Evolutionary conservation across 2,113 vertebrate genomes (phyloP).

Genomic region (Ardeotis arabs): DNA sequence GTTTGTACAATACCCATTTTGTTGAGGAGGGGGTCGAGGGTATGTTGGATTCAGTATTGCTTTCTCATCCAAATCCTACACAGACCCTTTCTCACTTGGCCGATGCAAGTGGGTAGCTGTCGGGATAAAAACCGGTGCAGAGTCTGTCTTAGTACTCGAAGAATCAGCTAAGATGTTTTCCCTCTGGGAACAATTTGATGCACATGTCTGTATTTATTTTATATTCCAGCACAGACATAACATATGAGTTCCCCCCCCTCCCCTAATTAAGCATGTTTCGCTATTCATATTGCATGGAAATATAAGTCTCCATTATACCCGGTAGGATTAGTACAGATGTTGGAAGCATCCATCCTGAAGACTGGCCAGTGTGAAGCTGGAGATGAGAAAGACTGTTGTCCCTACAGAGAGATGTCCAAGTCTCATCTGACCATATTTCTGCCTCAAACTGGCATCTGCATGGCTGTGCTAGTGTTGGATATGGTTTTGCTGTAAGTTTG

Average conservation of each 20-base stretch:
- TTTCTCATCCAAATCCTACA: background rate
- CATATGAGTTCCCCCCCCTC: background rate
- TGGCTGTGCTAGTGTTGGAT: background rate
- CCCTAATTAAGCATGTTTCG: background rate
- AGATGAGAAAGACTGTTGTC: background rate
- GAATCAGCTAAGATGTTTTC: background rate
- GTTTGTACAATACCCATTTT: constrained; percentile 15
- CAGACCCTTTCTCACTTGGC: background rate
- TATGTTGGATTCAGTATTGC: background rate
- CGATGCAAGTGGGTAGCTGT: background rate
- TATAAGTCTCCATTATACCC: fast-evolving
- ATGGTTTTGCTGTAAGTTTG: background rate
- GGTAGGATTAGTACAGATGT: background rate
- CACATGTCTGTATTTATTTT: background rate
- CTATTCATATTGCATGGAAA: background rate
- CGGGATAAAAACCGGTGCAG: background rate
- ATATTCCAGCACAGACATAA: background rate
- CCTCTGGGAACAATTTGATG: background rate
- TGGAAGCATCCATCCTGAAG: background rate
- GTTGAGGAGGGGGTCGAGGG: background rate
- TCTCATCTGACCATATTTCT: background rate
- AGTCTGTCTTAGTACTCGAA: background rate
- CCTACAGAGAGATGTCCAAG: background rate
- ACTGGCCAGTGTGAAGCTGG: background rate
- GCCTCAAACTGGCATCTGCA: background rate